Base-by-base conservation (phyloP, 2,888 invertebrate genomes). In the Hydroisotoma schaefferi region DNA sequence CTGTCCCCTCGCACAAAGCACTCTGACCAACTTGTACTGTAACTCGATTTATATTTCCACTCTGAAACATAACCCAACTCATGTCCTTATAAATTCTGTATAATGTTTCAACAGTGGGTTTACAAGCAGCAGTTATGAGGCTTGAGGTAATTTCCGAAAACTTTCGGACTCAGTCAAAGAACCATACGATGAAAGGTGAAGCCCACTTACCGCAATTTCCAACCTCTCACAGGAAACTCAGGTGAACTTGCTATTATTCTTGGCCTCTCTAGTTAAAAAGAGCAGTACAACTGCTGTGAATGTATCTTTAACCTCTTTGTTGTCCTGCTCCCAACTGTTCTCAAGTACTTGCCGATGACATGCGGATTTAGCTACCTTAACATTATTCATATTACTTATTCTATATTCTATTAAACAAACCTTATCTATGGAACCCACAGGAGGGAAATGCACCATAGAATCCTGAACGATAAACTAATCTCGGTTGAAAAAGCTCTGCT, bases 61-160 rank as follows among this genome's bases (percentile, higher is more conserved):
- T n/a, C n/a, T n/a, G n/a, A n/a, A n/a, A n/a, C n/a, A n/a, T n/a
- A n/a, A n/a, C n/a, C n/a, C n/a, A n/a, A n/a, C n/a, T n/a, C n/a
- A n/a, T n/a, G n/a, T n/a, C n/a, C n/a, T n/a, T n/a, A n/a, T n/a
- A n/a, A n/a, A n/a, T n/a, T n/a, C n/a, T n/a, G n/a, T n/a, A n/a
- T n/a, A n/a, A n/a, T n/a, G n/a, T n/a, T 20, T 46, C 23, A 6
- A 43, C 43, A 46, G 46, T 15, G 3, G 68, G 69, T 52, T 57
- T 72, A 12, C 72, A 72, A 69, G 72, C 72, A 37, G 69, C 70
- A 44, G 68, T 72, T 59, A 72, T 70, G 72, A 54, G 70, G 44
- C 61, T 72, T 44, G 68, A 72, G 61, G 66, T 72, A 52, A 72
- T 68, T 52, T 68, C 67, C 26, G 69, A 73, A 51, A 73, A 68